Base-by-base conservation (phyloP, 1,140 invertebrate species). In the Halotydeus destructor region DNA sequence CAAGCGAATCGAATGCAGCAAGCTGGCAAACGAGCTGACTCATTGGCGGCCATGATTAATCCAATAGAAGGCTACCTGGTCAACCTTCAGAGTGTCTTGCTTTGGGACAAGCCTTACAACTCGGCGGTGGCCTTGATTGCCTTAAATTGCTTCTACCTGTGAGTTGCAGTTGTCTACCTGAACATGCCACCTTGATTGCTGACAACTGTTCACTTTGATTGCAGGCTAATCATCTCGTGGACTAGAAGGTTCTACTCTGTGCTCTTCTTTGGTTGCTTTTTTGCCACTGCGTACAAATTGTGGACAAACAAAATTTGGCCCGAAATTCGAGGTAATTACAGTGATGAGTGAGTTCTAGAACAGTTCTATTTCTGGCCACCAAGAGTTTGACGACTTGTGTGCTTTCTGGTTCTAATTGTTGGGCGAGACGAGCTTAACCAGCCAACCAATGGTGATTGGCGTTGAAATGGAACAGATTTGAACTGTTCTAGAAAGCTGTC, bases 281-380 rank as follows among this genome's bases (percentile, higher is more conserved):
- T 33, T 2, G 41, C 48, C 21, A 51, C 49, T 45, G 38, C 51
- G 8, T 52, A 54, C 40, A 50, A 47, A 39, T 49, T 50, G 28
- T 54, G 54, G 54, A 34, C 49, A 14, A 37, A 52, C 41, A 40
- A 47, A 40, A 51, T 55, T 41, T 57, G 55, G 55, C 55, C 54
- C 30, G 54, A 57, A 47, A 55, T 57, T 23, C 50, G 54, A 48
- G 52, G 45, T 49, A 32, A 35, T 23, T 45, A 24, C 5, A n/a
- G 22, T 14, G 8, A 18, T 18, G 22, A 16, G 5, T 34, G 6
- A 16, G 14, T 9, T 34, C n/a, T 6, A 34, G 8, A 16, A 6
- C 5, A 23, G 34, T 36, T 9, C 19, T 36, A 36, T 18, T 36
- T 35, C 8, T 35, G 11, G 9, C 19, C 16, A n/a, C 16, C 34